Percentiles rank a stretch among this genome's conserved stretches.
Evolutionary conservation across 2,888 invertebrate species (phyloP).

Genomic region (Helobdella robusta): DNA sequence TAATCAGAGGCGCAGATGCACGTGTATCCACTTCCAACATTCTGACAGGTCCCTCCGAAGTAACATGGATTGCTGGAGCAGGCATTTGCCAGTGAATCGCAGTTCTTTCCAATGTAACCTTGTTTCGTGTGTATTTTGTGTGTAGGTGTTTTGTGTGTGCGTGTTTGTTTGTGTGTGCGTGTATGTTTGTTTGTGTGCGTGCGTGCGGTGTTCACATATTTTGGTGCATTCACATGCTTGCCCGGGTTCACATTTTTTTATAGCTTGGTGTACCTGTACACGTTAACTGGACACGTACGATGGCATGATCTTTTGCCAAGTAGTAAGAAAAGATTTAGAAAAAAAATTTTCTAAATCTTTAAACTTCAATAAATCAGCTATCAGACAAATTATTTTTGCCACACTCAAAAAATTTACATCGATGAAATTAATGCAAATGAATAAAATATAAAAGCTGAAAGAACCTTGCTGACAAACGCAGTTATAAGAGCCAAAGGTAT

Average conservation of each 20-base stretch:
- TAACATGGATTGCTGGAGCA: conserved; percentile 36
- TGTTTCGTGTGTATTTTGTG: background rate
- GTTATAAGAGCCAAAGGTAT: conserved; percentile 35
- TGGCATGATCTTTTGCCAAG: too few species aligned
- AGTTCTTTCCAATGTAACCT: conserved; percentile 20
- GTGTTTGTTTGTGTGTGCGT: background rate
- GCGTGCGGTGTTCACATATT: background rate
- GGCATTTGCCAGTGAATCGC: conserved; percentile 26
- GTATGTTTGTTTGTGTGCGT: background rate
- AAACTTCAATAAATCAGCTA: too few species aligned
- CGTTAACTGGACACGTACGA: too few species aligned
- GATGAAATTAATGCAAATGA: background rate
- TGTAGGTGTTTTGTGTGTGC: background rate
- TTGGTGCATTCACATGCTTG: too few species aligned
- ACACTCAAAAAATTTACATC: background rate
- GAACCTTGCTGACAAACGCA: conserved; percentile 36
- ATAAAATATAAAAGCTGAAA: conserved; percentile 11
- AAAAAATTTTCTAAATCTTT: too few species aligned
- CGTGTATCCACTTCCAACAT: conserved; percentile 34
- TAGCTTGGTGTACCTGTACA: too few species aligned
- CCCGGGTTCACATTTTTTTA: too few species aligned
- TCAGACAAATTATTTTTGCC: too few species aligned
- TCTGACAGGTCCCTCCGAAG: conserved; percentile 35
- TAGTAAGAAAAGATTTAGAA: too few species aligned
- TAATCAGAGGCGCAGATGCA: conserved; percentile 35